Conservation (phyloP, 2,888 invertebrate species). For the Argyresthia goedartella region DNA sequence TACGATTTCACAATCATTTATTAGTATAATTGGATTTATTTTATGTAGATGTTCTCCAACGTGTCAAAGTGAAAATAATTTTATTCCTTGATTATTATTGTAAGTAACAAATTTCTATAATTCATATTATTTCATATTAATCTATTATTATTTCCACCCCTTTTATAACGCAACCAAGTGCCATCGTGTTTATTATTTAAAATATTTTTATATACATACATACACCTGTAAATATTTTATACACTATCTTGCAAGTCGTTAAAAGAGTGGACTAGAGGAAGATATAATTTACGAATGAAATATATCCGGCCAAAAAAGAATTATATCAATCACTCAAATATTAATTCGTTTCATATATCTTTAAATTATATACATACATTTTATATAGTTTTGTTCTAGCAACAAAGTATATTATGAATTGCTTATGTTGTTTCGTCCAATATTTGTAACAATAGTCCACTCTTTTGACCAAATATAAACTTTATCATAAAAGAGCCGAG, state of each 20-base stretch:
- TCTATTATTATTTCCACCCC: conserved; percentile 31
- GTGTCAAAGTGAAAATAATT: conserved; percentile 32
- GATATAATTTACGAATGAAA: conserved; percentile 24
- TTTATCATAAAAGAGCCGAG: conserved; percentile 15
- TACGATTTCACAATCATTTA: conserved; percentile 13
- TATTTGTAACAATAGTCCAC: conserved; percentile 27
- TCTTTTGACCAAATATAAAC: conserved; percentile 31
- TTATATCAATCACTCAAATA: conserved; percentile 17
- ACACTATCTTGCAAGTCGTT: conserved; percentile 29
- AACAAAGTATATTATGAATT: conserved; percentile 24
- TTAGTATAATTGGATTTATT: conserved; percentile 10
- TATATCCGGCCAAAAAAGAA: conserved; percentile 47
- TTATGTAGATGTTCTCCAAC: conserved; percentile 23
- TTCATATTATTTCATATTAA: conserved; percentile 18
- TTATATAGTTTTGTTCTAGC: conserved; percentile 24
- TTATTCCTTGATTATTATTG: conserved; percentile 1
- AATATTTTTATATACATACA: conserved; percentile 59
- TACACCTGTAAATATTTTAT: conserved; percentile 49
- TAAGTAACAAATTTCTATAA: too few species aligned
- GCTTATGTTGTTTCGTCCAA: conserved; percentile 43
- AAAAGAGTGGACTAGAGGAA: conserved; percentile 41
- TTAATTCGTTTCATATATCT: conserved; percentile 2
- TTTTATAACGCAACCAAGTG: conserved; percentile 64
- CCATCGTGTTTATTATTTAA: conserved; percentile 58
- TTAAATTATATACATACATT: conserved; percentile 20